Base-by-base conservation (phyloP, 30 jellyfish, hydroid and myxozoan genomes). In the Cassiopea andromeda region DNA sequence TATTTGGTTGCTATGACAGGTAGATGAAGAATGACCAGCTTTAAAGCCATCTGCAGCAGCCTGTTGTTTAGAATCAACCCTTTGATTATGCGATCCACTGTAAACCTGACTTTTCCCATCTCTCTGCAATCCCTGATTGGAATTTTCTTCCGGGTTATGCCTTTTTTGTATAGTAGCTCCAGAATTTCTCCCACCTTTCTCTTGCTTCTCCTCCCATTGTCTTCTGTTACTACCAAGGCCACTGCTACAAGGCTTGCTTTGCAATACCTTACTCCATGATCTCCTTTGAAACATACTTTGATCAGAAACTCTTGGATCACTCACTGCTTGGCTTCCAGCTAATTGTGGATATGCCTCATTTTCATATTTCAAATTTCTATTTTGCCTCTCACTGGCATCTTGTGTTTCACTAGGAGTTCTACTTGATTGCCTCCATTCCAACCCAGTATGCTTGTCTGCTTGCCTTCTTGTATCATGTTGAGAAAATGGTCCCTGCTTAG, bases 201-300 rank as follows among this genome's bases (percentile, higher is more conserved):
- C 19, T 8, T 8, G 19, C 43, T 17, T 61, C 3, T 61, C 14
- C 43, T 61, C 43, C 73, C 2, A 3, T 61, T 13, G 43, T 17
- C 2, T 61, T 61, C 43, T 17, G 43, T 61, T 14, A 6, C 19
- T 61, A 1, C 73, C 14, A 61, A 1, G 3, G 14, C 43, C 73
- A 61, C 43, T 2, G 43, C 48, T n/a, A 19, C 54, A 10, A 1
- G 86, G 74, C 12, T 77, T 17, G 27, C 86, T 77, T 50, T 77
- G 86, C 72, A 77, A 68, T 47, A 77, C 73, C 48, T 16, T 77
- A 16, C 86, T 77, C 86, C 86, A 77, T 10, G 75, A 12, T 13
- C n/a, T 48, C 46, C 86, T 50, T 48, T 1, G 73, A 2, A 19
- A 14, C 19, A 10, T 44, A 38, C 75, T 77, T 77, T 8, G 48